phyloP scores from a whole-genome alignment of 2,888 invertebrate species.

The Pollenia amentaria region DNA sequence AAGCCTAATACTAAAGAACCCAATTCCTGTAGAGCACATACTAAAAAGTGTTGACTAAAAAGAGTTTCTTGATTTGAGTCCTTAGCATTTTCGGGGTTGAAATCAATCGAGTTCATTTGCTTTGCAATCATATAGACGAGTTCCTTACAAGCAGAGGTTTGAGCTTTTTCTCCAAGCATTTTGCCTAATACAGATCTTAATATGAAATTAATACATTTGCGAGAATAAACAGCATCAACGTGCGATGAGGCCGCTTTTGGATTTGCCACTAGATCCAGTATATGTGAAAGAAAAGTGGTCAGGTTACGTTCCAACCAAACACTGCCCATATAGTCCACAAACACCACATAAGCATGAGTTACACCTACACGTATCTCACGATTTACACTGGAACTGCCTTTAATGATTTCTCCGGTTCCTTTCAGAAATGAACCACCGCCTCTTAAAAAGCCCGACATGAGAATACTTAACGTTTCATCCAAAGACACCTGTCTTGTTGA shows the following conservation, averaged over 20 bases:
- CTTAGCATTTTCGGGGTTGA: conserved; percentile 96
- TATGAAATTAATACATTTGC: conserved; percentile 98
- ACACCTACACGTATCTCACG: conserved; percentile 98
- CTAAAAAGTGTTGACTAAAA: conserved; percentile 95
- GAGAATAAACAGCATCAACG: conserved; percentile 98
- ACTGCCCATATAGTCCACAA: conserved; percentile 96
- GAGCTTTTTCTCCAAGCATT: conserved; percentile 98
- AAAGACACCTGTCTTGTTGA: conserved; percentile 88
- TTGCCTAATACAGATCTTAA: conserved; percentile 95
- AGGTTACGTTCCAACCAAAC: conserved; percentile 98
- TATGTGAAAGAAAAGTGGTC: conserved; percentile 93
- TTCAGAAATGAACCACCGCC: conserved; percentile 98
- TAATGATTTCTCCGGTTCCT: conserved; percentile 97
- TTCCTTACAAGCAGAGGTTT: conserved; percentile 97
- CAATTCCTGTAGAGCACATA: conserved; percentile 96
- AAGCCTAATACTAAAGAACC: conserved; percentile 95
- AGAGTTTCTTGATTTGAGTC: conserved; percentile 95
- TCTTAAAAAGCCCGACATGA: conserved; percentile 96
- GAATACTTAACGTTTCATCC: conserved; percentile 95
- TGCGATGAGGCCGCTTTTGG: conserved; percentile 98
- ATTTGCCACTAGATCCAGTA: conserved; percentile 96
- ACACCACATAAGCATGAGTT: conserved; percentile 98
- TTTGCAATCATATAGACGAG: conserved; percentile 95
- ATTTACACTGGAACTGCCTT: conserved; percentile 96
- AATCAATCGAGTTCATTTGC: conserved; percentile 97